Percentiles rank a stretch among this genome's conserved stretches.
phyloP scores from a whole-genome alignment of 92 coral and sea anemone species.

The Parazoanthus atlanticus region DNA sequence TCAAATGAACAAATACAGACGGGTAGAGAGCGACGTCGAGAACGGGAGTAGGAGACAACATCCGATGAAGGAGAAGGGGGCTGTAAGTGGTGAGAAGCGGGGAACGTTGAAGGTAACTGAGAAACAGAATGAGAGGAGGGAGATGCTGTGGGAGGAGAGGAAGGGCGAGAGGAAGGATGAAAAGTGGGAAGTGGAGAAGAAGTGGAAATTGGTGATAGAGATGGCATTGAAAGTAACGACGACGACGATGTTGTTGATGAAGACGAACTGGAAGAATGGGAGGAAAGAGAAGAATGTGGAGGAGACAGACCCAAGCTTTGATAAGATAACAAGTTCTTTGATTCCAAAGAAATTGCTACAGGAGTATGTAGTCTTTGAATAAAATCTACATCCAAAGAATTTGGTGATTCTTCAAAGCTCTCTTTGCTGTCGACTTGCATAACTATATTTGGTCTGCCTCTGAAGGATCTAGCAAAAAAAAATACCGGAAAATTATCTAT shows the following conservation, averaged over 20 bases:
- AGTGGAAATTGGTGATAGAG: not conserved
- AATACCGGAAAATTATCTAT: too few species aligned
- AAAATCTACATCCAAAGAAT: too few species aligned
- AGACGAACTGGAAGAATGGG: not conserved
- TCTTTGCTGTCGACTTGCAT: not conserved
- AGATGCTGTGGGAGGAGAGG: not conserved
- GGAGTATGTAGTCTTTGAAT: not conserved
- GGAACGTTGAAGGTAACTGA: not conserved
- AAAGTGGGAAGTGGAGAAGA: not conserved
- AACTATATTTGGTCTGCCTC: not conserved
- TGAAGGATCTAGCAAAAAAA: not conserved
- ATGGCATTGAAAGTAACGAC: not conserved
- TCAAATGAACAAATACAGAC: not conserved
- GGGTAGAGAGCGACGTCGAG: constrained; percentile 7
- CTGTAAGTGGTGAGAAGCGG: not conserved
- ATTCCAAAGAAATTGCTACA: not conserved
- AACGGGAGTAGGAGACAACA: not conserved
- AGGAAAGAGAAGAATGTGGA: constrained; percentile 7
- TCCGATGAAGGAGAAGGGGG: not conserved
- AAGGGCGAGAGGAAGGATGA: not conserved
- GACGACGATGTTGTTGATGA: not conserved
- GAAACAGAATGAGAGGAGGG: not conserved
- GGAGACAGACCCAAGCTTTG: not conserved
- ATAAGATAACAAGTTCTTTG: not conserved
- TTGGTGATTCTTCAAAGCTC: not conserved